Evolutionary conservation across 1,140 invertebrate genomes (phyloP).

Genomic region (Tetranychus urticae): DNA sequence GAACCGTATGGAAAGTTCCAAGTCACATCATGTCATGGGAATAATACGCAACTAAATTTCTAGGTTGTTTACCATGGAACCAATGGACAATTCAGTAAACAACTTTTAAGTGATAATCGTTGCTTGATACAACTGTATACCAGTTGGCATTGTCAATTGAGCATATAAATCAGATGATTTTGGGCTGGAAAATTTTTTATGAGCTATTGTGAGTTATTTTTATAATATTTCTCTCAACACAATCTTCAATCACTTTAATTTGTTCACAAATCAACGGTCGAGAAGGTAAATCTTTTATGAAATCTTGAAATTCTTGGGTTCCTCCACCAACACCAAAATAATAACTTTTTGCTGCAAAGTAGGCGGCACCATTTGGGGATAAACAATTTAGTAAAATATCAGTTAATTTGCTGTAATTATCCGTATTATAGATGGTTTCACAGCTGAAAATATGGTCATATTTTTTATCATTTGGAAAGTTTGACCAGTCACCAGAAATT

Average conservation of each 20-base stretch:
- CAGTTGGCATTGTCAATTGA: no score
- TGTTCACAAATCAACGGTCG: no score
- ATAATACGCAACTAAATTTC: no score
- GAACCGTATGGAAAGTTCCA: no score
- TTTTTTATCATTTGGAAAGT: slow-evolving; percentile 16
- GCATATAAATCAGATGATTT: no score
- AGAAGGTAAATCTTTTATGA: background rate
- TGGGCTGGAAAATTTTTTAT: no score
- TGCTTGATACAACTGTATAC: no score
- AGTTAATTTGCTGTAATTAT: slow-evolving; percentile 48
- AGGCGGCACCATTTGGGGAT: slow-evolving; percentile 34
- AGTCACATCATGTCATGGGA: no score
- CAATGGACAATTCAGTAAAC: no score
- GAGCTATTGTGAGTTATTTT: no score
- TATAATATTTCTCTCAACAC: background rate
- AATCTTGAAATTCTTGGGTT: slow-evolving; percentile 14
- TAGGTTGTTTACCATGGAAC: no score
- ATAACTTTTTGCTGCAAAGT: slow-evolving; percentile 46
- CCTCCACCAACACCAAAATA: slow-evolving; percentile 79
- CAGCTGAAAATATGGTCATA: slow-evolving; percentile 65
- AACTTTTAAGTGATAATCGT: no score
- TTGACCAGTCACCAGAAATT: slow-evolving; percentile 3
- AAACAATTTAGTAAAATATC: slow-evolving; percentile 37
- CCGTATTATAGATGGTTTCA: slow-evolving; percentile 69
- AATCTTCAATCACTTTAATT: background rate